A percentile compares a stretch with the other conserved stretches of the same genome.
Conservation (phyloP, 2,797 vertebrate species). For the Heteromormyrus szaboi region DNA sequence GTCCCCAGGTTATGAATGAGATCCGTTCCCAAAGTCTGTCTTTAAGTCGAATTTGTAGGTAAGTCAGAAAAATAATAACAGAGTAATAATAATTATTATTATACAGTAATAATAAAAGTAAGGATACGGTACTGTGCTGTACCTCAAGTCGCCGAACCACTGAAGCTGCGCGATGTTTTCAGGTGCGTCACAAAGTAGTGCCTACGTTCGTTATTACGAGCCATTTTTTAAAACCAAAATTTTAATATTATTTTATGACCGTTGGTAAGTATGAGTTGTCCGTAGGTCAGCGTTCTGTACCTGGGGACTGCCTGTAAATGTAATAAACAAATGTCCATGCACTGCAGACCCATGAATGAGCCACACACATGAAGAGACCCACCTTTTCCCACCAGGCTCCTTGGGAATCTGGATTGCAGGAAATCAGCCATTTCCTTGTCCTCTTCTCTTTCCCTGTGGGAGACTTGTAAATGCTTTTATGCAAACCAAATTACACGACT, state of each 20-base stretch:
- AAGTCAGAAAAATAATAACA: background rate
- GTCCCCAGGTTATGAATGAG: background rate
- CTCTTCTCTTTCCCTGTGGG: constrained; percentile 74
- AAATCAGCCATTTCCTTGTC: constrained; percentile 83
- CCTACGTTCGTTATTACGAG: background rate
- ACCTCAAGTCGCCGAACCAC: background rate
- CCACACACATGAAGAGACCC: constrained; percentile 12
- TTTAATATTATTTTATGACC: background rate
- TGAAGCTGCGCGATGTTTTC: background rate
- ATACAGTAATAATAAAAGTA: background rate
- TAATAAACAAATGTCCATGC: background rate
- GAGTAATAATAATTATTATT: background rate
- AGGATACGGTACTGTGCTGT: background rate
- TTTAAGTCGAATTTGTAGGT: background rate
- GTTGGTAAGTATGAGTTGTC: background rate
- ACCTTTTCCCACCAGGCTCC: constrained; percentile 57
- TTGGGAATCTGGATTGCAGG: constrained; percentile 70
- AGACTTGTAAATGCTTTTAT: background rate
- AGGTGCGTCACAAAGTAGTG: background rate
- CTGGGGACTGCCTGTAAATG: background rate
- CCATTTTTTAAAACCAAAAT: background rate
- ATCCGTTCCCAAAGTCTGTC: background rate
- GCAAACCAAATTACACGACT: constrained; percentile 11
- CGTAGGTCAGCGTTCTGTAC: background rate
- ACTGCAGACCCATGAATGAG: background rate